phyloP scores from a whole-genome alignment of 2,113 vertebrate species.

The Muntiacus reevesi region DNA sequence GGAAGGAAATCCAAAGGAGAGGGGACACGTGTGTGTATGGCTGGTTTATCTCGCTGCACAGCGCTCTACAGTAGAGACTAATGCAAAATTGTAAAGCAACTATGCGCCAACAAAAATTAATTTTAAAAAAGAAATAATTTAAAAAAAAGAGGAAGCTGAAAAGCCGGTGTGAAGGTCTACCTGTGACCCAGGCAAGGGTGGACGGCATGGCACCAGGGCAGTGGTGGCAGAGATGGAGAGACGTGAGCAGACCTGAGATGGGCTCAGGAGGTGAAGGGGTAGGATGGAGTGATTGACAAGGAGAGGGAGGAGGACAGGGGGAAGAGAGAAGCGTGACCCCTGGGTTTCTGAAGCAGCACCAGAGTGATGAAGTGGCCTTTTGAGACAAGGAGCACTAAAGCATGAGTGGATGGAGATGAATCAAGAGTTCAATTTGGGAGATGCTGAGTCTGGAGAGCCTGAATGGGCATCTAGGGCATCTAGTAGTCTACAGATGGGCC shows the following conservation, averaged over 20 bases:
- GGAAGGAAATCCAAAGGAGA: neutral
- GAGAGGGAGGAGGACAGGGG: fast-evolving
- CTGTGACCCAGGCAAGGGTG: neutral
- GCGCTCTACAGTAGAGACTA: neutral
- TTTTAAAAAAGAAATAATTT: neutral
- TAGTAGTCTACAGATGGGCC: neutral
- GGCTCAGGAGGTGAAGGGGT: neutral
- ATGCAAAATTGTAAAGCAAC: neutral
- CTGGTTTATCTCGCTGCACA: neutral
- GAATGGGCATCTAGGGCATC: neutral
- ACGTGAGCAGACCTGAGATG: too few species aligned
- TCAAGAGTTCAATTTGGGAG: neutral
- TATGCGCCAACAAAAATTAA: neutral
- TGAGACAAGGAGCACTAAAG: neutral
- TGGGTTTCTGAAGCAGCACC: neutral
- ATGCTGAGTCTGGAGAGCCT: neutral
- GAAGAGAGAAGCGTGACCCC: too few species aligned
- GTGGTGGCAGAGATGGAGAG: neutral
- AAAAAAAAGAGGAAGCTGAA: neutral
- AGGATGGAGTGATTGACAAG: fast-evolving
- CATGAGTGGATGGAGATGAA: fast-evolving
- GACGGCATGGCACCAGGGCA: fast-evolving
- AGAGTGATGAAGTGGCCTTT: neutral
- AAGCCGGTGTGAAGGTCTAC: neutral
- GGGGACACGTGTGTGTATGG: fast-evolving